A percentile compares a stretch with the other conserved stretches of the same genome.
Conservation (phyloP, 64 coral and sea anemone genomes). For the Stichodactyla mertensii region DNA sequence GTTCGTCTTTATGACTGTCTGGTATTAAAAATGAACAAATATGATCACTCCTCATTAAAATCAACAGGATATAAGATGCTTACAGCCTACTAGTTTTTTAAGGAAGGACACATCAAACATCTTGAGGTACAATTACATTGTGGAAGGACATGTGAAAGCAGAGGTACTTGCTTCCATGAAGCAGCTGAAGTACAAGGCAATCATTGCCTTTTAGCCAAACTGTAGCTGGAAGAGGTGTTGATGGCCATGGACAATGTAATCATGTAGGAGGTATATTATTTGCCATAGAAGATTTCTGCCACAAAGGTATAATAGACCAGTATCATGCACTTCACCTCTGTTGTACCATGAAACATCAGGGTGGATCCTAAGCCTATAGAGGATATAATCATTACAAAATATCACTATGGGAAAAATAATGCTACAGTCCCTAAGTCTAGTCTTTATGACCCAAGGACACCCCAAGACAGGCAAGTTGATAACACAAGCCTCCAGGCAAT, state of each 20-base stretch:
- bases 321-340: slow-evolving; percentile 52
- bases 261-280: slow-evolving; percentile 63
- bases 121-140: not conserved
- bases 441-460: slow-evolving; percentile 47
- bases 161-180: slow-evolving; percentile 18
- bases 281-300: slow-evolving; percentile 14
- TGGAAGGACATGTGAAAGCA: not conserved
- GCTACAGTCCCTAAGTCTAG: slow-evolving; percentile 19
- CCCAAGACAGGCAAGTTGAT: slow-evolving; percentile 16
- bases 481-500: no score
- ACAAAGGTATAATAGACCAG: slow-evolving; percentile 13
- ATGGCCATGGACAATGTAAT: slow-evolving; percentile 49
- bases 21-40: not conserved
- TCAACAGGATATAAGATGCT: not conserved
- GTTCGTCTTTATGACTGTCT: slow-evolving; percentile 9
- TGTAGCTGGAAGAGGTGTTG: slow-evolving; percentile 20
- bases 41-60: not conserved
- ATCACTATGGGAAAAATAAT: slow-evolving; percentile 20
- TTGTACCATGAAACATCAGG: slow-evolving; percentile 41
- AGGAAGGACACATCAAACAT: slow-evolving; percentile 11
- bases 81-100: not conserved
- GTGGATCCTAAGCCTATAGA: slow-evolving; percentile 21
- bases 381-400: not conserved
- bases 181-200: not conserved
- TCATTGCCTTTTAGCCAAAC: not conserved